Conservation (phyloP, 2,113 vertebrate genomes). For the Takifugu flavidus region DNA sequence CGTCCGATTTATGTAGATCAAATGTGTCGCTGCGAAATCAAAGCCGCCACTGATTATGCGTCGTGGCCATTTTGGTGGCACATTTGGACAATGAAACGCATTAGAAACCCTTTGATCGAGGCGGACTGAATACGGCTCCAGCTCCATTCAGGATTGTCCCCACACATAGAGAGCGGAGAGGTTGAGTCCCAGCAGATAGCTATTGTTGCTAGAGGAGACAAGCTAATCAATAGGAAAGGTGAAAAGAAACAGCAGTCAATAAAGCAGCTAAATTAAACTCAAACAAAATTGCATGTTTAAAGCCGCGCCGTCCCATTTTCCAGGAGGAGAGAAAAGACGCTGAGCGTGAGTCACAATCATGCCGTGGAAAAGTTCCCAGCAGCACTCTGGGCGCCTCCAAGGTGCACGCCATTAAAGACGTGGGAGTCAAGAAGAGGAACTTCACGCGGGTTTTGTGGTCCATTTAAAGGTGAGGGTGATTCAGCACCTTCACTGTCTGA, state of each 20-base stretch:
- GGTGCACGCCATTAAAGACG: constrained; percentile 16
- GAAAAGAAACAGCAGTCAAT: constrained; percentile 6
- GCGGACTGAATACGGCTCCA: constrained; percentile 51
- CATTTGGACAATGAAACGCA: constrained; percentile 42
- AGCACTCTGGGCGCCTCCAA: constrained; percentile 18
- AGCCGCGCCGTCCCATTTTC: background rate
- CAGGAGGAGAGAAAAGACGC: constrained; percentile 43
- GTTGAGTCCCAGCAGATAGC: constrained; percentile 19
- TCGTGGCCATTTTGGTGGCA: constrained; percentile 42
- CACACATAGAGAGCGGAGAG: constrained; percentile 16
- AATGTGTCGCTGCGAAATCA: constrained; percentile 28
- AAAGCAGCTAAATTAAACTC: background rate
- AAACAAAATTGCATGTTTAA: background rate
- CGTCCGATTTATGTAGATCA: constrained; percentile 23
- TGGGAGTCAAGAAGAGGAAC: no score
- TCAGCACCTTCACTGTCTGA: no score
- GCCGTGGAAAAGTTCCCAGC: constrained; percentile 41
- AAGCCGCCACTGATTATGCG: constrained; percentile 34
- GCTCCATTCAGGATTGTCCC: constrained; percentile 26
- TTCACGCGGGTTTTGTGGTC: no score
- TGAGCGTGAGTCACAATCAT: constrained; percentile 53
- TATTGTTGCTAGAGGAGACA: constrained; percentile 14
- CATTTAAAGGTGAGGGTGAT: no score
- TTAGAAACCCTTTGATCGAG: constrained; percentile 57
- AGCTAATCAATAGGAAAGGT: background rate